Evolutionary conservation across 2,888 invertebrate genomes (phyloP), one percentile per base, ranked within the genome.

Genomic region (Pseudococcus viburni): DNA sequence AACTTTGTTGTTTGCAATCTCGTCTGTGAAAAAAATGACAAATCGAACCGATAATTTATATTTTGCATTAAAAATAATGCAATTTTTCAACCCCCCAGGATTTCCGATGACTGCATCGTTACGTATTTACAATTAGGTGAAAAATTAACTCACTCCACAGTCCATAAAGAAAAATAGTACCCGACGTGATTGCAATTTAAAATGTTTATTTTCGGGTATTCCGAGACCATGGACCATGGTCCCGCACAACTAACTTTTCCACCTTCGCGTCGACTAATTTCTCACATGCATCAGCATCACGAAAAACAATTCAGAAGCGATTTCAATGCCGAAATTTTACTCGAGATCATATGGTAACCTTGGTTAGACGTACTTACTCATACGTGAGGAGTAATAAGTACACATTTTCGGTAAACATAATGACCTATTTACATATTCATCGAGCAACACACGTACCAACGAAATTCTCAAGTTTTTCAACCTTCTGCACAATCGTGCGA

Each of bases 341-440:
- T 68, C 68, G 26, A 68, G 26, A 68, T 68, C 68, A 22, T 2
- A 55, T 26, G 26, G 22, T 68, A 68, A 68, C 68, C 68, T 68
- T 68, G 68, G 68, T 26, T 22, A 26, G 26, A 12, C 22, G 22
- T 68, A 26, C 26, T 26, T 26, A 68, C 68, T 68, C 68, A 68
- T 26, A 68, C 68, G 68, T 68, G 22, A 26, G 68, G 22, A 68
- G 22, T 68, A 68, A 26, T 68, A 68, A 68, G 68, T 26, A 68
- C 26, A 26, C 11, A 77, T 77, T 77, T 77, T 39, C 15, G n/a
- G n/a, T 55, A 33, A 12, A 42, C 15, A 77, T 77, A 42, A 77
- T 77, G 77, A 77, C 77, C 77, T 77, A 77, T 77, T 77, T 39
- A 77, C 42, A 39, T 39, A n/a, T 77, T 77, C 77, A 26, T 68